Base-by-base conservation (phyloP, 1,140 invertebrate species). In the Caenorhabditis latens region DNA sequence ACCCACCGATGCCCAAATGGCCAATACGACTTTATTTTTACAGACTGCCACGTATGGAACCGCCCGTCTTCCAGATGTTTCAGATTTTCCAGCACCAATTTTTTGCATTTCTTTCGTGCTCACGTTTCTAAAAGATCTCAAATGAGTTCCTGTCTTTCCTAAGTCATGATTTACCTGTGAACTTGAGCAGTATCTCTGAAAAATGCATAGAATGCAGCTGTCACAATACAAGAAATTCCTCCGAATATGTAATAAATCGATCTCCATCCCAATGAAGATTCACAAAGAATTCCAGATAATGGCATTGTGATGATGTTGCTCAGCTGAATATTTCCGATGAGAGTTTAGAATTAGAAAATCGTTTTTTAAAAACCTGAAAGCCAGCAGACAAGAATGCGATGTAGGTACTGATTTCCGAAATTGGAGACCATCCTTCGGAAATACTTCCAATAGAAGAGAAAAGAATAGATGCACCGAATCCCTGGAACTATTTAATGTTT, bases 351-450 rank as follows among this genome's bases (percentile, higher is more conserved):
- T n/a, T n/a, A 9, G 1, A 58, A 9, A 58, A 32, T n/a, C n/a
- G 32, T 32, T 0, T 32, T 32, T 32, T 32, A 32, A 32, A 63
- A 19, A 53, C 40, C 21, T 55, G 53, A 46, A 46, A 87, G 7
- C 21, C 55, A 3, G 32, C 53, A 14, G 40, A 91, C 71, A 89
- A 91, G 89, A 84, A 92, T 63, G 87, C 92, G 85, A 82, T 84
- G 86, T 79, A 79, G 0, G 71, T 79, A 50, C 71, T 79, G 46
- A 50, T 50, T 50, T 79, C 71, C 11, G 71, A 13, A 21, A 50
- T 79, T 24, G 71, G 71, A 24, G 71, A 50, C 71, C 71, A 79
- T 21, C 46, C 43, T 50, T 50, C 46, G 8, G 71, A 53, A 53
- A 79, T 79, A 13, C 43, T 50, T 24, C 11, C 87, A 89, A 11